Evolutionary conservation across 2,888 invertebrate genomes (phyloP).

Genomic region (Sclerodermus sp.): DNA sequence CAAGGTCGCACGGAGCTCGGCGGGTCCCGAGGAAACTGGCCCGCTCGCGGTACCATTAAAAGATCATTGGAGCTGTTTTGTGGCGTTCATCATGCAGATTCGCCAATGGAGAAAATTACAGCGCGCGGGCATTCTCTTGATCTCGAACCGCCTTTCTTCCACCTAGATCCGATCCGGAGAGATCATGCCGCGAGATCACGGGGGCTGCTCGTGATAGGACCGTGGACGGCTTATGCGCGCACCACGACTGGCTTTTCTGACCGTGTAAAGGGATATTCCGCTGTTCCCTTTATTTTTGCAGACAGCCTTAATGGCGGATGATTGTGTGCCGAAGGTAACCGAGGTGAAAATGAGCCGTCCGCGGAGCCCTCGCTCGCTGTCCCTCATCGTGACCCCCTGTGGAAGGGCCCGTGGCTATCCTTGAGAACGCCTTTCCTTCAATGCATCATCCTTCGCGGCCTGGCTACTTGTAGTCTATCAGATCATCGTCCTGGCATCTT

Average conservation of each 20-base stretch:
- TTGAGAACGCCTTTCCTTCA: background rate
- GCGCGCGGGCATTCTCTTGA: too few relatives aligned
- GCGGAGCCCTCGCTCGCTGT: background rate
- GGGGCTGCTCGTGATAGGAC: conserved; percentile 33
- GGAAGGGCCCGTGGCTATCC: background rate
- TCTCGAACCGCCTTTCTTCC: background rate
- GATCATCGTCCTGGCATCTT: too few relatives aligned
- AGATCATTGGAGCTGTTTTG: too few relatives aligned
- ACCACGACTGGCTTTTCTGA: conserved; percentile 21
- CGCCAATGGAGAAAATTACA: too few relatives aligned
- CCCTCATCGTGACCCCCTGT: background rate
- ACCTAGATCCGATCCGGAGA: conserved; percentile 26
- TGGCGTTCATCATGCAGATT: too few relatives aligned
- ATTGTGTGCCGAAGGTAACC: conserved; percentile 42
- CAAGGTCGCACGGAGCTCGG: too few relatives aligned
- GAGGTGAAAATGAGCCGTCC: conserved; percentile 38
- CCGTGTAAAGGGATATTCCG: conserved; percentile 38
- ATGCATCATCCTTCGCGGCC: background rate
- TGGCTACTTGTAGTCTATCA: too few relatives aligned
- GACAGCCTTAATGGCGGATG: conserved; percentile 41
- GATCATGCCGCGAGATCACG: conserved; percentile 37
- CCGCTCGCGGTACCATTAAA: too few relatives aligned
- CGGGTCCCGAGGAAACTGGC: too few relatives aligned
- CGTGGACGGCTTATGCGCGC: conserved; percentile 27
- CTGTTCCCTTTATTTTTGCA: conserved; percentile 37